Evolutionary conservation across 2,113 vertebrate genomes (phyloP).

Genomic region (Genyomyrus donnyi): DNA sequence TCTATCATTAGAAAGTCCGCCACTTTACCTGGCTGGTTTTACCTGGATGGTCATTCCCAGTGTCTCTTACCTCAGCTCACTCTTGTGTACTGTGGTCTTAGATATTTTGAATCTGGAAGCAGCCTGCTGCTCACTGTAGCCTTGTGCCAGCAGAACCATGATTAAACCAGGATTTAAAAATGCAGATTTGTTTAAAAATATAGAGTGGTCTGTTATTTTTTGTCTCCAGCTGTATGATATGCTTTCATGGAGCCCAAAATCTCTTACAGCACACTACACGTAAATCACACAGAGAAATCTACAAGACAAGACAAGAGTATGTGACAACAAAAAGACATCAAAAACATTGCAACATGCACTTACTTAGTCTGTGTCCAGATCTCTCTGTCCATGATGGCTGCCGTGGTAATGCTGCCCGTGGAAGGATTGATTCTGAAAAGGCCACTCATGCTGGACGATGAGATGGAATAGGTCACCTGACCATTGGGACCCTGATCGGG

Average conservation of each 20-base stretch:
- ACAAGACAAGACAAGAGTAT: not conserved
- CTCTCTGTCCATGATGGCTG: conserved; percentile 94
- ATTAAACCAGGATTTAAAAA: too few relatives aligned
- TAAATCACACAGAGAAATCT: not conserved
- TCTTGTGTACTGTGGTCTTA: too few relatives aligned
- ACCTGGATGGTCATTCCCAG: too few relatives aligned
- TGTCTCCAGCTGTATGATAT: not conserved
- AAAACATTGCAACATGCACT: conserved; percentile 38
- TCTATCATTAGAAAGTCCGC: too few relatives aligned
- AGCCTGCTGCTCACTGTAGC: too few relatives aligned
- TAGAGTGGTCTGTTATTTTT: too few relatives aligned
- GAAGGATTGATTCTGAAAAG: conserved; percentile 83
- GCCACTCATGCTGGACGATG: conserved; percentile 73
- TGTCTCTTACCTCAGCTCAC: too few relatives aligned
- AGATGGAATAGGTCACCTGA: conserved; percentile 87
- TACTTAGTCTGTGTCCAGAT: conserved; percentile 93
- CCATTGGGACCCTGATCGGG: conserved; percentile 86
- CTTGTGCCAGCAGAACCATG: too few relatives aligned
- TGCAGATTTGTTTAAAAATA: too few relatives aligned
- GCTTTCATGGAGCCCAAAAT: not conserved
- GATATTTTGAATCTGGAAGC: too few relatives aligned
- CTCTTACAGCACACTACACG: not conserved
- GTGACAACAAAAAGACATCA: not conserved
- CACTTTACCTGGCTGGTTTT: too few relatives aligned
- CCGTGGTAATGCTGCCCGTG: conserved; percentile 81